These are phyloP conservation scores for Pseudochirops corinnae DNA, from an alignment of 2,797 vertebrate genomes.

Conservation along the genomic window DNA sequence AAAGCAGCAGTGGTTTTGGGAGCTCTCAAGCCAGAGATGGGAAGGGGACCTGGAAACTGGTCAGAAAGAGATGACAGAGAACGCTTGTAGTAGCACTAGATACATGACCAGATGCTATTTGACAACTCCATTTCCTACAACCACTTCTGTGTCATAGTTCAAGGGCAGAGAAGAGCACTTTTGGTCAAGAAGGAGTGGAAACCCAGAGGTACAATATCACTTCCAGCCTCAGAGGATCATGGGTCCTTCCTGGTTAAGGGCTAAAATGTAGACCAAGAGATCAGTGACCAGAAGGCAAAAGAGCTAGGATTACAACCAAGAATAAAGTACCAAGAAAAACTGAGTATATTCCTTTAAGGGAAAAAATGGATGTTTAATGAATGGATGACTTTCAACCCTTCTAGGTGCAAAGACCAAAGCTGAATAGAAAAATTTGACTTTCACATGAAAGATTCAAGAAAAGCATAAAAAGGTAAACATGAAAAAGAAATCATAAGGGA, in stretches of 20 bases:
- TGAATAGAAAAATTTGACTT: neutral
- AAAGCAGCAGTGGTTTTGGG: neutral
- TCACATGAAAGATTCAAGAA: neutral
- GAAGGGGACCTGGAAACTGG: neutral
- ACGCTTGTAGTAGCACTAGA: neutral
- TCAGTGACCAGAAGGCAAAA: neutral
- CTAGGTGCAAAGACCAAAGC: neutral
- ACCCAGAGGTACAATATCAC: neutral
- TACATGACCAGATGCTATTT: neutral
- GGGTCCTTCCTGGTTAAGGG: neutral
- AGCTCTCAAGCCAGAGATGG: neutral
- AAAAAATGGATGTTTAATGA: neutral
- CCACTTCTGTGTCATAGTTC: neutral
- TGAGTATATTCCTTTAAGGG: neutral
- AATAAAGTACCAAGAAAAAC: neutral
- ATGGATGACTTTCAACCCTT: neutral
- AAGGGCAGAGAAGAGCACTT: neutral
- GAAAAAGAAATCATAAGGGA: neutral
- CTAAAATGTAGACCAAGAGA: neutral
- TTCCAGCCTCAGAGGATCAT: neutral
- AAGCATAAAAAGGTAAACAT: neutral
- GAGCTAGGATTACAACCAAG: neutral
- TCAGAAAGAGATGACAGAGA: neutral
- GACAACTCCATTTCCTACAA: neutral
- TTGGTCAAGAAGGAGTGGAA: neutral